phyloP scores from a whole-genome alignment of 2,113 vertebrate genomes.

The Brachionichthys hirsutus region DNA sequence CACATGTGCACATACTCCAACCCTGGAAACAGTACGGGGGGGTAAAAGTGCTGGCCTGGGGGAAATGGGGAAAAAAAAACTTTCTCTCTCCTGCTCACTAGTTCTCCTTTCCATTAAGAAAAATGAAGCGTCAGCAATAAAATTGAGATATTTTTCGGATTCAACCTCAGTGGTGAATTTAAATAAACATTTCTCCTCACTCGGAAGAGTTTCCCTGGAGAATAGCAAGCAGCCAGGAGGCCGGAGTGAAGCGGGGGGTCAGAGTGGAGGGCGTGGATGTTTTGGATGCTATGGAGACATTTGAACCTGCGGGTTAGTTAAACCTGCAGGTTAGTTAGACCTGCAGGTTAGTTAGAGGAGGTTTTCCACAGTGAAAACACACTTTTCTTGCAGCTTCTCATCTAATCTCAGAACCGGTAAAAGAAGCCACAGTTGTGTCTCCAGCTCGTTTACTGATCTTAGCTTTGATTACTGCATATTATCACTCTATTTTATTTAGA shows the following conservation, averaged over 20 bases:
- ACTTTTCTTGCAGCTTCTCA: too few species aligned
- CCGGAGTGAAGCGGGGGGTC: conserved; percentile 55
- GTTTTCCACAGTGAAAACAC: too few species aligned
- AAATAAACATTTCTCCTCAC: conserved; percentile 66
- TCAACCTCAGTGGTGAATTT: conserved; percentile 71
- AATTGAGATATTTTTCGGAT: conserved; percentile 68
- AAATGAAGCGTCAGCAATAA: conserved; percentile 79
- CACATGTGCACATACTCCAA: conserved; percentile 49
- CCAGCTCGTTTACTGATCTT: not conserved
- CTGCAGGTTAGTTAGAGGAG: too few species aligned
- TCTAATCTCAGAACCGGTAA: too few species aligned
- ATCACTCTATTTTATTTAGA: not conserved
- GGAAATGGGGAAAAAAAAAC: conserved; percentile 60
- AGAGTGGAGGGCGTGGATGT: conserved; percentile 31
- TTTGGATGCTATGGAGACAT: too few species aligned
- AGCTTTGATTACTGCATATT: not conserved
- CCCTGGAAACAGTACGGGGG: conserved; percentile 34
- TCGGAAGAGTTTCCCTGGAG: conserved; percentile 46
- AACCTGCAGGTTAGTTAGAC: too few species aligned
- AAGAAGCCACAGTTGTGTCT: too few species aligned
- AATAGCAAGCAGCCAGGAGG: conserved; percentile 60
- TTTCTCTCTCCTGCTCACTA: conserved; percentile 60
- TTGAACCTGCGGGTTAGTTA: too few species aligned
- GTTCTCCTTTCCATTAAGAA: conserved; percentile 75
- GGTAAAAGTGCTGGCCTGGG: conserved; percentile 79